These are phyloP conservation scores for Harpalus rubripes DNA, from an alignment of 2,888 invertebrate species.

Conservation along the genomic window DNA sequence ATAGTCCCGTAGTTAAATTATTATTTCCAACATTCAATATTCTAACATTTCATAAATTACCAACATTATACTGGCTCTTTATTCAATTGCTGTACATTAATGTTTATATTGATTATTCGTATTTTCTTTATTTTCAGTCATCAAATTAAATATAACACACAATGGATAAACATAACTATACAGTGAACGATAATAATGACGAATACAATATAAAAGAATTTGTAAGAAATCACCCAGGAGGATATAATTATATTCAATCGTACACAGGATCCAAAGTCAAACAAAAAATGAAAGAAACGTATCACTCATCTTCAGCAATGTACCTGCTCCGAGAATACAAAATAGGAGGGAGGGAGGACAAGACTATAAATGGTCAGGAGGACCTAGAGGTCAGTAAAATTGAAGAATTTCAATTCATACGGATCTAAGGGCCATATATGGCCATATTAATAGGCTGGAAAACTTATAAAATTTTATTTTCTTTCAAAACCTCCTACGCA, in stretches of 20 bases:
- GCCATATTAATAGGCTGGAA: too few relatives aligned
- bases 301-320: slow-evolving; percentile 83
- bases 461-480: too few relatives aligned
- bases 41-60: neutral
- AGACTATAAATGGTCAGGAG: slow-evolving; percentile 71
- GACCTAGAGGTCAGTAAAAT: slow-evolving; percentile 76
- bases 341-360: slow-evolving; percentile 75
- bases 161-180: neutral
- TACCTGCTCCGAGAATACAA: slow-evolving; percentile 83
- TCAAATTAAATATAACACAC: neutral
- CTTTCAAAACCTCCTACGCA: too few relatives aligned
- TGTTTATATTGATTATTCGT: neutral
- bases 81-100: neutral
- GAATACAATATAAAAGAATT: slow-evolving; percentile 84
- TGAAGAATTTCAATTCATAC: slow-evolving; percentile 68
- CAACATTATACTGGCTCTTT: neutral
- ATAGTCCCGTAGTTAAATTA: neutral
- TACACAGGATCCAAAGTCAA: slow-evolving; percentile 80
- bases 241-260: slow-evolving; percentile 82
- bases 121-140: neutral
- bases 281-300: slow-evolving; percentile 79
- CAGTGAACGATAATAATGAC: slow-evolving; percentile 76
- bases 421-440: slow-evolving; percentile 66
- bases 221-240: slow-evolving; percentile 87
- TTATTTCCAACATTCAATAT: neutral